Evolutionary conservation across 2,113 vertebrate species (phyloP), one percentile per base, ranked within the genome.

Genomic region (Odontesthes bonariensis): DNA sequence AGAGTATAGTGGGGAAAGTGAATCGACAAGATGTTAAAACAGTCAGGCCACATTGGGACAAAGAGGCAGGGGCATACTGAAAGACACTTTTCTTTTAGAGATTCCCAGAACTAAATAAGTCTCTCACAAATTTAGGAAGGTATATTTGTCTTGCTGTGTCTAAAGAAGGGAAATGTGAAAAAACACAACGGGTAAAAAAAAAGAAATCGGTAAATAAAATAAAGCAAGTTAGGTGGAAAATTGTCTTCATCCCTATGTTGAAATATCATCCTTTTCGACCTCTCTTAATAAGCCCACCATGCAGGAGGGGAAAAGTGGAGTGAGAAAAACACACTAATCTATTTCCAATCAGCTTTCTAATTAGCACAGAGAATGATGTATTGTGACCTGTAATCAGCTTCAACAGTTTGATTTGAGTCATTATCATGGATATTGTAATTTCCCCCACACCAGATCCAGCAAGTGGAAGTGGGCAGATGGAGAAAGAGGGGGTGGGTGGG

Each of bases 291-390:
- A 73, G 66, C 67, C 22, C 53, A 49, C 49, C 49, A 68, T 69
- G 73, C 59, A 35, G 55, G 31, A 77, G 72, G 49, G 79, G 57
- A 69, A 59, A 77, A 69, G 73, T 65, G 14, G 80, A 79, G 74
- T 11, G 51, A 69, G 80, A 81, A 88, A 89, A 87, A 85, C 80
- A 87, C 70, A 82, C 84, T 82, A 88, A 92, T 93, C 89, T 88
- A 82, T 91, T 91, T 91, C 83, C 86, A 92, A 92, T 93, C 89
- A 91, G 83, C 77, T 82, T 87, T 87, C 83, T 91, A 91, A 93
- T 93, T 93, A 92, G 85, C 81, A 3, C 35, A 47, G 83, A 90
- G 87, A 89, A 90, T 90, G 73, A 89, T 89, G 86, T 68, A 89
- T 91, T 92, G 88, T 90, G 88, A 92, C 87, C 88, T 75, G 87